These are phyloP conservation scores for Calliopum simillimum DNA, from an alignment of 2,888 invertebrate genomes.

Conservation along the genomic window DNA sequence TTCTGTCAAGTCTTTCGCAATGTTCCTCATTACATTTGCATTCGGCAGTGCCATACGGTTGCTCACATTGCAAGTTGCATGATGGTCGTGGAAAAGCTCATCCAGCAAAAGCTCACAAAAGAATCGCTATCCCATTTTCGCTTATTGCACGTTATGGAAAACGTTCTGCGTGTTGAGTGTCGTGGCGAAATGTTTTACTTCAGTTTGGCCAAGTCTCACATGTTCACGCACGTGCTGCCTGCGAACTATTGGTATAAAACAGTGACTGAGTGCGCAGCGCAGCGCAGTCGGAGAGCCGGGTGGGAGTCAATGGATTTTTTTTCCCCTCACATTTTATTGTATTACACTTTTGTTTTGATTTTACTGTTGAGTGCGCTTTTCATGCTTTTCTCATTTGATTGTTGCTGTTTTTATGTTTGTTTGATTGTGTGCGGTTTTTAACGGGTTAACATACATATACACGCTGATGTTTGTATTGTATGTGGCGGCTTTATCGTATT, in stretches of 20 bases:
- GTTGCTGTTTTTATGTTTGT: not conserved
- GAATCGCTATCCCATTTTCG: constrained; percentile 42
- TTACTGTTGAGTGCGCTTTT: constrained; percentile 21
- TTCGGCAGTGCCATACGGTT: constrained; percentile 31
- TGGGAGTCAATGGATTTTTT: not conserved
- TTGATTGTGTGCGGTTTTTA: constrained; percentile 1
- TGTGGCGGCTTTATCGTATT: no score
- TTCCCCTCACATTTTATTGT: no score
- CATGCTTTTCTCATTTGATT: constrained; percentile 15
- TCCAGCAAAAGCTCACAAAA: constrained; percentile 21
- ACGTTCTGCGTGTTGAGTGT: constrained; percentile 43
- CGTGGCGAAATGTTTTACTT: constrained; percentile 28
- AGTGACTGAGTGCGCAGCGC: not conserved
- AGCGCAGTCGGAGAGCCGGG: not conserved
- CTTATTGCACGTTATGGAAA: constrained; percentile 48
- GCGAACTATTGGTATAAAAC: constrained; percentile 13
- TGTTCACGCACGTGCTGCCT: constrained; percentile 59
- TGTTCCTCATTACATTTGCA: constrained; percentile 39
- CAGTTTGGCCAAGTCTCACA: constrained; percentile 50
- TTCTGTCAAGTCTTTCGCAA: constrained; percentile 1
- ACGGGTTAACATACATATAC: no score
- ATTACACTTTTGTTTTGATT: constrained; percentile 15
- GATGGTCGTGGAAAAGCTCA: constrained; percentile 48
- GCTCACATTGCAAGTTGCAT: constrained; percentile 54
- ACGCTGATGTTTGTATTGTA: no score